Base-by-base conservation (phyloP, 1,140 invertebrate genomes). In the Pseudoatta argentina region DNA sequence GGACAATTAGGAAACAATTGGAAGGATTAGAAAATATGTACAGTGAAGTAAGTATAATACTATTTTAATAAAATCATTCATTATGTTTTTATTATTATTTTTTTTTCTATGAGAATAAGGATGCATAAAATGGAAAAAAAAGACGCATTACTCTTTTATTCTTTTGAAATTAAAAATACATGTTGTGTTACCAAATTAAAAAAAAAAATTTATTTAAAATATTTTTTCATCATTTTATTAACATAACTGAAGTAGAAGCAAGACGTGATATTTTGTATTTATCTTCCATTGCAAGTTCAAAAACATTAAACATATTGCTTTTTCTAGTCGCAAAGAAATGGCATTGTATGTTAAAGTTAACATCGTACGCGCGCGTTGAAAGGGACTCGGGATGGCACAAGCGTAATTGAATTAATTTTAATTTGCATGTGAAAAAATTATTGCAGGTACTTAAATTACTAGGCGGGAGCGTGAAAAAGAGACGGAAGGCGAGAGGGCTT, bases 1-100 rank as follows among this genome's bases (percentile, higher is more conserved):
- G 97, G 87, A 97, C 97, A 3, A 98, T 98, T 48, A 96, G 98
- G 64, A 97, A 98, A 83, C 98, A 98, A 92, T 94, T 99, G 24
- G 97, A 98, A 92, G 97, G 98, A 1, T 95, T 99, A 12, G 98
- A 99, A 96, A 97, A 96, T 85, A 98, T 98, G 98, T 99, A 99
- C 92, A 97, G 97, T 12, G 97, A 97, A 95, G 97, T 96, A 91
- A 90, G 77, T 72, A 18, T n/a, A 6, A 55, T 34, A 53, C 34
- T 30, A 66, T 30, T 71, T 77, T 18, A 51, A 86, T 30, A 69
- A 57, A 44, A 77, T 24, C 6, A 44, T 61, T 6, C 1, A 10
- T 27, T 64, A 6, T 39, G 7, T 51, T 59, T 44, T 53, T 18
- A 21, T 24, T 73, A 7, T 61, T 44, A n/a, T n/a, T 48, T 48